Base-by-base conservation (phyloP, 2,113 vertebrate species). In the Propithecus coquereli region DNA sequence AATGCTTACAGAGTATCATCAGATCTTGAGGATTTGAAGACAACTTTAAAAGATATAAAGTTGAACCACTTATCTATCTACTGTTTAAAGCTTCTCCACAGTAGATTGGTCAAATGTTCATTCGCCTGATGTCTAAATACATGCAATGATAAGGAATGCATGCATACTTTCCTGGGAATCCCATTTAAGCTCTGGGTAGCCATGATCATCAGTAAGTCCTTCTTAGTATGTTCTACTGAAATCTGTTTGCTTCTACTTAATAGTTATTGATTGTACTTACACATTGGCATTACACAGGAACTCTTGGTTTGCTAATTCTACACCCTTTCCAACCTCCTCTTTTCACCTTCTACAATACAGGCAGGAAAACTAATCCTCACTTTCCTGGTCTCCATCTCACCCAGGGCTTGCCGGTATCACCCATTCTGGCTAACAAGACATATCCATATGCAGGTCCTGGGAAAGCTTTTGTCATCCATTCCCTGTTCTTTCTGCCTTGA, bases 31-130 rank as follows among this genome's bases (percentile, higher is more conserved):
- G 32, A 93, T 88, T 32, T 93, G 37, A 94, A 82, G 45, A 25
- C 25, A 96, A 66, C 14, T 63, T 82, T 76, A 34, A 91, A 94
- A 89, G 68, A 68, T 45, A 50, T 9, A 65, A 92, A 68, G 10
- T 86, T 94, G 86, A 91, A 66, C 18, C 45, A 92, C 32, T 87
- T 96, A 86, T 23, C 47, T 61, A 90, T 23, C n/a, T 68, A 87
- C 73, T 59, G 18, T 45, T 95, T 96, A 90, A 92, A 61, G 77
- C 47, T 81, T 87, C 93, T 65, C 81, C 61, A 79, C 6, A 63
- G 43, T 37, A 97, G 4, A 92, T 12, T 37, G 47, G 65, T 61
- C 85, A 91, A 96, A 91, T 74, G n/a, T 79, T 80, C 71, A 61
- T 82, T 92, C 18, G 37, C 17, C 50, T 12, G 34, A 11, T 77